phyloP scores from a whole-genome alignment of 2,888 invertebrate species.

The Polylopha cassiicola region DNA sequence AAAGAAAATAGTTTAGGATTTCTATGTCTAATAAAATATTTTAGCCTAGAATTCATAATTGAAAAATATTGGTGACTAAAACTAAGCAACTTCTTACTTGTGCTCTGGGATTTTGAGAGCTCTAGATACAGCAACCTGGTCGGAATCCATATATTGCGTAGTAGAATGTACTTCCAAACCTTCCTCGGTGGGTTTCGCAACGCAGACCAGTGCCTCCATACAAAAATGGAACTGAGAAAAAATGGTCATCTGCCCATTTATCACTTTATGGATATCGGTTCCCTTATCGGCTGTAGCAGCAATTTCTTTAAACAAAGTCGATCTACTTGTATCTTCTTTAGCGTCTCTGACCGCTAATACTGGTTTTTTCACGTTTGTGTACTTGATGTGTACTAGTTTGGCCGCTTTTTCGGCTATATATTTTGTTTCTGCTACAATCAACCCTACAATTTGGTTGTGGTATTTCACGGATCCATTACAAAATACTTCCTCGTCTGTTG shows the following conservation, averaged over 20 bases:
- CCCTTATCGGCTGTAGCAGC: conserved; percentile 33
- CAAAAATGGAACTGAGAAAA: conserved; percentile 81
- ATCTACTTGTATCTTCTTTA: conserved; percentile 34
- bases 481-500: conserved; percentile 57
- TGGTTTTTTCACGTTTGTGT: conserved; percentile 39
- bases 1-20: too few species aligned
- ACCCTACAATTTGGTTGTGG: conserved; percentile 81
- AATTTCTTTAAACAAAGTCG: conserved; percentile 26
- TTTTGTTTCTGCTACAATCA: conserved; percentile 78
- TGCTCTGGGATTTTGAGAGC: conserved; percentile 69
- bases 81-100: conserved; percentile 66
- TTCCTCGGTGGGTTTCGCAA: conserved; percentile 79
- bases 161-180: conserved; percentile 77
- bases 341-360: conserved; percentile 25
- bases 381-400: conserved; percentile 62
- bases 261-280: conserved; percentile 36
- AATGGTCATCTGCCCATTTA: conserved; percentile 38
- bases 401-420: conserved; percentile 69
- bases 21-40: too few species aligned
- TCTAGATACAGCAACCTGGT: conserved; percentile 67
- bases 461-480: conserved; percentile 73
- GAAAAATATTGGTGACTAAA: neutral
- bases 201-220: conserved; percentile 80
- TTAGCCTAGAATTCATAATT: neutral
- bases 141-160: conserved; percentile 74